Evolutionary conservation across 2,888 invertebrate genomes (phyloP), one percentile per base, ranked within the genome.

Genomic region (Stomorhina lunata): DNA sequence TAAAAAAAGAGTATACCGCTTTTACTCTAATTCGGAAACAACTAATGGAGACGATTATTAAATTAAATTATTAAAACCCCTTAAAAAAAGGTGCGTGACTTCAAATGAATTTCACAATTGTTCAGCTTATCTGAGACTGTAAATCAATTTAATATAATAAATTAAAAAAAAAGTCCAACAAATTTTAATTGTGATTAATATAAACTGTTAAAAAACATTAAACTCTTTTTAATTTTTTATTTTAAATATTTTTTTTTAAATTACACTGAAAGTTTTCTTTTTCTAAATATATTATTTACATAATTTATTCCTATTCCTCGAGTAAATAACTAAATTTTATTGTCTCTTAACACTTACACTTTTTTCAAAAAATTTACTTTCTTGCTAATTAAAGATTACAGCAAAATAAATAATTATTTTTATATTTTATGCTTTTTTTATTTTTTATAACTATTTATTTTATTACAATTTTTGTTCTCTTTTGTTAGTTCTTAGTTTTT

Each of bases 271-370:
- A 17, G n/a, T 55, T 57, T 9, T 17, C 9, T 57, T 20, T 20
- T 32, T 57, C n/a, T n/a, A n/a, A n/a, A n/a, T n/a, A n/a, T 20
- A 1, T 32, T 10, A 25, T 10, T 57, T 57, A 57, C 3, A 32
- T 57, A 57, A 57, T 20, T 10, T 15, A 17, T 43, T 43, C 2
- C 15, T 15, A 2, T 2, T 15, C 12, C 9, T 34, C 15, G 6
- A 20, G 17, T 55, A 4, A 17, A 29, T 4, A n/a, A n/a, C n/a
- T n/a, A 20, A 15, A 37, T 55, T 17, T 43, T 40, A 65, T 45
- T 48, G 34, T 34, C 10, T 40, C 43, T 1, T 7, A 53, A 0
- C 75, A 75, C 75, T 75, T 75, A 75, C 75, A 65, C 75, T 65
- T 75, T 75, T 63, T 20, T 43, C 12, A 22, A 12, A 20, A 27